These are phyloP conservation scores for Sycophila texana DNA, from an alignment of 2,888 invertebrate genomes.

Conservation along the genomic window DNA sequence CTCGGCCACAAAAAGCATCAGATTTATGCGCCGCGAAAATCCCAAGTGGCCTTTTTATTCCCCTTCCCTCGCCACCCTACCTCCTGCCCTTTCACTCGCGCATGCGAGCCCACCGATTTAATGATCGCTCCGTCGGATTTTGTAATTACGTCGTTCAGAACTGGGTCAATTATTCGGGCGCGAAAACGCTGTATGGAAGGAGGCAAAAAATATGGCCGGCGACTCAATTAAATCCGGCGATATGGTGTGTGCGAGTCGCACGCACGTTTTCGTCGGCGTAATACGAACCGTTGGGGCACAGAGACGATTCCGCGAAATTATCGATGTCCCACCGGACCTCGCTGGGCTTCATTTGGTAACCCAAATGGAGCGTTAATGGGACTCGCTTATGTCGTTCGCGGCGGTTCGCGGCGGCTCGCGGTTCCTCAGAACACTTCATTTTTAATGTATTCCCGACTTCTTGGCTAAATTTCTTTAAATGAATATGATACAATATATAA, in stretches of 20 bases:
- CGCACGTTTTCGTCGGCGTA: too few species aligned
- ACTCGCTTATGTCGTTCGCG: conserved; percentile 20
- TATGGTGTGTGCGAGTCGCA: neutral
- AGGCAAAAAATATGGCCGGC: conserved; percentile 34
- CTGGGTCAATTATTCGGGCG: conserved; percentile 65
- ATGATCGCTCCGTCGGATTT: conserved; percentile 52
- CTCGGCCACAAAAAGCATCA: conserved; percentile 39
- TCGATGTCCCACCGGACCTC: neutral
- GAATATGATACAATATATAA: too few species aligned
- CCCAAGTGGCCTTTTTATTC: conserved; percentile 3
- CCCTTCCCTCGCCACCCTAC: conserved; percentile 13
- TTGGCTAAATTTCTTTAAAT: too few species aligned
- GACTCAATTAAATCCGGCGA: conserved; percentile 53
- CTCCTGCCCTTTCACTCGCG: conserved; percentile 49
- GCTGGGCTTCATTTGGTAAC: conserved; percentile 34
- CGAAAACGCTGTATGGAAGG: conserved; percentile 55
- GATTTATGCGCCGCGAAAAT: conserved; percentile 53
- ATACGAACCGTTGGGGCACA: too few species aligned
- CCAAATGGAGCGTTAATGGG: conserved; percentile 43
- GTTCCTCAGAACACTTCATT: neutral
- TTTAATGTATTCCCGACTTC: neutral
- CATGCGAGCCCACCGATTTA: conserved; percentile 17
- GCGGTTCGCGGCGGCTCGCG: too few species aligned
- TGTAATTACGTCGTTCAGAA: conserved; percentile 62
- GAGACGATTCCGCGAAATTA: conserved; percentile 44